These are phyloP conservation scores for Panurus biarmicus DNA, from an alignment of 2,113 vertebrate species.

Conservation along the genomic window DNA sequence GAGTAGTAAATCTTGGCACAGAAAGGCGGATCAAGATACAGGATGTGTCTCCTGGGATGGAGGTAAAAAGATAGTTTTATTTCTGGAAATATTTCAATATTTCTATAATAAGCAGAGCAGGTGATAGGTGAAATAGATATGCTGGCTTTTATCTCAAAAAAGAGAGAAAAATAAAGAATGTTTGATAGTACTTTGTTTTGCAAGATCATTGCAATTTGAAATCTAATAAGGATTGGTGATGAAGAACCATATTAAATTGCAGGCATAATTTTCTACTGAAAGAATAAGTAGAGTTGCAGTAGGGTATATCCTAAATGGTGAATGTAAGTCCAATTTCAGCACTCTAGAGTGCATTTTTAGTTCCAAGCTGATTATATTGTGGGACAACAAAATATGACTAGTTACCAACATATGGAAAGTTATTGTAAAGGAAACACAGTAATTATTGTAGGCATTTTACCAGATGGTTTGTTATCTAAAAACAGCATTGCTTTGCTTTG, in stretches of 20 bases:
- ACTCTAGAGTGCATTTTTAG: not conserved
- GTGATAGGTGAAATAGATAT: not conserved
- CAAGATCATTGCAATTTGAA: not conserved
- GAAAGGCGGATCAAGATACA: not conserved
- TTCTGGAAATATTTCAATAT: not conserved
- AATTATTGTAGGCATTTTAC: slow-evolving; percentile 38
- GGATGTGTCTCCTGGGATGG: not conserved
- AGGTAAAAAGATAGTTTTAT: not conserved
- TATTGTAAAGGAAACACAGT: slow-evolving; percentile 8
- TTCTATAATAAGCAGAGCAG: not conserved
- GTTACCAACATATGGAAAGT: slow-evolving; percentile 3
- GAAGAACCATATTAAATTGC: not conserved
- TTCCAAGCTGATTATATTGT: not conserved
- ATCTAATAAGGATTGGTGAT: not conserved
- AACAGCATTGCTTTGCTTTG: not conserved
- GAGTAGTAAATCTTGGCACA: not conserved
- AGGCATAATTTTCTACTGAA: not conserved
- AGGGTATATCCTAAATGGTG: not conserved
- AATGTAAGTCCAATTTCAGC: not conserved
- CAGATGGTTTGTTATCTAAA: slow-evolving; percentile 25
- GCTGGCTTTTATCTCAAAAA: not conserved
- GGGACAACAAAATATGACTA: not conserved
- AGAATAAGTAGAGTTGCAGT: not conserved
- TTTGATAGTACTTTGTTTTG: not conserved
- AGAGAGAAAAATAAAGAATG: not conserved